These are phyloP conservation scores for Pipra filicauda DNA, from an alignment of 2,113 vertebrate genomes.

Conservation along the genomic window DNA sequence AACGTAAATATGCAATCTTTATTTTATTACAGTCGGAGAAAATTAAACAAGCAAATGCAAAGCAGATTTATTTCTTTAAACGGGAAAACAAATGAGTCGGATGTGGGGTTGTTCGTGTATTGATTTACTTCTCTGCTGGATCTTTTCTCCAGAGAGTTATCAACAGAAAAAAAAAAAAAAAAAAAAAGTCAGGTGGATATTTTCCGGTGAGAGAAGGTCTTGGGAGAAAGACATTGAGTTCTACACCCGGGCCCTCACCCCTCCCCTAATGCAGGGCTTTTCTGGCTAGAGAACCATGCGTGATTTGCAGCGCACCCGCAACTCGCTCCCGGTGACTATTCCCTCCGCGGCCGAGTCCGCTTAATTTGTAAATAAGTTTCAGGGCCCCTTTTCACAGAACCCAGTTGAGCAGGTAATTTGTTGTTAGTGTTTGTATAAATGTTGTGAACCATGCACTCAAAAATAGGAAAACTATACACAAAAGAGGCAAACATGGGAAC, in stretches of 20 bases:
- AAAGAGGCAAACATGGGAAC: conserved; percentile 61
- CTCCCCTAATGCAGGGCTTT: neutral
- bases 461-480: conserved; percentile 65
- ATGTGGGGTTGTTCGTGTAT: accelerated
- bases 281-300: neutral
- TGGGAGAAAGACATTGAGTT: neutral
- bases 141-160: neutral
- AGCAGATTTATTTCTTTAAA: neutral
- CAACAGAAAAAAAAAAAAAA: neutral
- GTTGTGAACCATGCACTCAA: conserved; percentile 67
- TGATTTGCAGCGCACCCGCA: neutral
- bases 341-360: neutral
- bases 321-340: neutral
- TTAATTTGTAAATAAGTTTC: conserved; percentile 59
- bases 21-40: neutral
- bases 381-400: conserved; percentile 54
- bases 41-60: neutral
- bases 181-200: neutral
- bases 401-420: conserved; percentile 71
- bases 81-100: neutral
- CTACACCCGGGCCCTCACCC: neutral
- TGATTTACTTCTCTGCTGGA: neutral
- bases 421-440: conserved; percentile 65
- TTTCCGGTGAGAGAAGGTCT: neutral
- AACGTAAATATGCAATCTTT: neutral